Percentiles rank a stretch among this genome's conserved stretches.
Conservation (phyloP, 2,888 invertebrate species). For the Pristionchus entomophagus region DNA sequence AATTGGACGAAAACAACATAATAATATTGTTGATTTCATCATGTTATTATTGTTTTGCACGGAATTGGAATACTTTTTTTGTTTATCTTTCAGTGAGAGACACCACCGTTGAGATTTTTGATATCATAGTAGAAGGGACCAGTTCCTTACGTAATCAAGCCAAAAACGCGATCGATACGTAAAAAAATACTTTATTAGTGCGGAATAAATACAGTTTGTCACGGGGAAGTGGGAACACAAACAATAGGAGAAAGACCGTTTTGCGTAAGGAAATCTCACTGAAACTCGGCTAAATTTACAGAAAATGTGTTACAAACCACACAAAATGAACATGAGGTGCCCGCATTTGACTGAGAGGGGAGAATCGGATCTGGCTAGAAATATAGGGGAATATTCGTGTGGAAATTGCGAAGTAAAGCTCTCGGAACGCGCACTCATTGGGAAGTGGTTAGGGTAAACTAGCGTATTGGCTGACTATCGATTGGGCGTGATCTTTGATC, state of each 20-base stretch:
- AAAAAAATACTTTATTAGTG: conserved; percentile 27
- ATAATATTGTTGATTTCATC: too few relatives aligned
- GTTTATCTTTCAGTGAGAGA: too few relatives aligned
- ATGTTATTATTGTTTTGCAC: too few relatives aligned
- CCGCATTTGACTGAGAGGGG: background rate
- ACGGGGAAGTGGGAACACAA: background rate
- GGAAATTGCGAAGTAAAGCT: conserved; percentile 14
- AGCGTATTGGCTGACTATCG: background rate
- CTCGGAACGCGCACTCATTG: background rate
- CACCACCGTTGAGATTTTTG: too few relatives aligned
- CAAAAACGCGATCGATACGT: background rate
- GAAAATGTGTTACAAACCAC: background rate
- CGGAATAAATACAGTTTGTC: conserved; percentile 20
- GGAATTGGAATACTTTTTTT: too few relatives aligned
- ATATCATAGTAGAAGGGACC: too few relatives aligned
- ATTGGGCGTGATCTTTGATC: background rate
- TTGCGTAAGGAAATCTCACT: background rate
- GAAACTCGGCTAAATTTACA: conserved; percentile 25
- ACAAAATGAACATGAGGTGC: too few relatives aligned
- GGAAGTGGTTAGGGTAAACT: background rate
- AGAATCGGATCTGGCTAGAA: background rate
- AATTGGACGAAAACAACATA: too few relatives aligned
- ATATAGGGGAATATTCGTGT: background rate
- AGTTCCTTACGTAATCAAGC: too few relatives aligned
- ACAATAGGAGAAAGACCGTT: background rate